Percentiles rank a stretch among this genome's conserved stretches.
Evolutionary conservation across 2,113 vertebrate species (phyloP).

Genomic region (Tichodroma muraria): DNA sequence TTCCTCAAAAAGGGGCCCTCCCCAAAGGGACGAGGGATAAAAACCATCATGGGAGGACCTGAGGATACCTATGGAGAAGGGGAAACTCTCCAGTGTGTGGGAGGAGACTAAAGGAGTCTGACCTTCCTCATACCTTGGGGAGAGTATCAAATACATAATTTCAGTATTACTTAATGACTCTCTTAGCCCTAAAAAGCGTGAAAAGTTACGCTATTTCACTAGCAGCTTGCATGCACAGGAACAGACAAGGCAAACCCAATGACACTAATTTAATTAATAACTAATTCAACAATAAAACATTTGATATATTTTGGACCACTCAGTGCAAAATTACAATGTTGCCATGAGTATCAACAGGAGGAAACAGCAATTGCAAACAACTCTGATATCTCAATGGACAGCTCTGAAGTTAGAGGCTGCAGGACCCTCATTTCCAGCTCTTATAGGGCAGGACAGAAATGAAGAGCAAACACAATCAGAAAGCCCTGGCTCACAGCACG

Average conservation of each 20-base stretch:
- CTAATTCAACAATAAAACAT: not conserved
- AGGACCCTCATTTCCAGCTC: not conserved
- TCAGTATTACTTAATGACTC: not conserved
- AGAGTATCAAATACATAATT: not conserved
- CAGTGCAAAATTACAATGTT: not conserved
- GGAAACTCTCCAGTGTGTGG: not conserved
- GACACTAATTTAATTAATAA: not conserved
- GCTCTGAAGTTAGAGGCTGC: accelerated
- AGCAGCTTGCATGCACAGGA: not conserved
- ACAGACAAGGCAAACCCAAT: not conserved
- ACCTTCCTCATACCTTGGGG: not conserved
- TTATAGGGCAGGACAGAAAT: not conserved
- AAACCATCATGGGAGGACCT: not conserved
- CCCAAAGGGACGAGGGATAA: not conserved
- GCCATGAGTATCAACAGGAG: not conserved
- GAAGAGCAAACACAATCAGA: not conserved
- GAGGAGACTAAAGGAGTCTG: not conserved
- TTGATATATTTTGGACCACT: not conserved
- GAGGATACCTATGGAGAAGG: not conserved
- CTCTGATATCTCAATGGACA: not conserved
- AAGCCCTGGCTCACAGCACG: not conserved
- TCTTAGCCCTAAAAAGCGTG: not conserved
- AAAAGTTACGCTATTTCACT: not conserved
- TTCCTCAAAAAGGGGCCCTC: not conserved
- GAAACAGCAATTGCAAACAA: not conserved